A percentile compares a stretch with the other conserved stretches of the same genome.
Evolutionary conservation across 2,888 invertebrate genomes (phyloP).

Genomic region (Formica aserva): DNA sequence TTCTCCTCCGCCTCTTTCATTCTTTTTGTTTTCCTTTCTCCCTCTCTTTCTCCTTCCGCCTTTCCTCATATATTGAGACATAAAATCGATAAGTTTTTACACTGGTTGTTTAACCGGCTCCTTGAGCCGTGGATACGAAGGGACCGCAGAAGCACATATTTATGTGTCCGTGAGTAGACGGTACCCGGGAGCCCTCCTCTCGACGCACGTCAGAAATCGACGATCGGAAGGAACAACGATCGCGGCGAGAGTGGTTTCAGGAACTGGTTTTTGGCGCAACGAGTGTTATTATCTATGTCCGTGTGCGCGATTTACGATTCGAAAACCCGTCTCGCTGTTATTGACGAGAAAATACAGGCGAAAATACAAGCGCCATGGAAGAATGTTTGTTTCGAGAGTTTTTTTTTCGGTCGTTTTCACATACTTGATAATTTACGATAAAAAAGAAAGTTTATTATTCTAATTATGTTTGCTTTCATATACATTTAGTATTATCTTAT

Average conservation of each 20-base stretch:
- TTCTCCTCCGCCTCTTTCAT: background rate
- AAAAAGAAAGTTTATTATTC: background rate
- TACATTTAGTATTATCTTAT: background rate
- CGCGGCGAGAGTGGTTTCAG: constrained; percentile 49
- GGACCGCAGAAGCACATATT: constrained; percentile 67
- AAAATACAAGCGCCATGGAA: constrained; percentile 8
- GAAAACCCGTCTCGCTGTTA: constrained; percentile 46
- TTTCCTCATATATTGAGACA: constrained; percentile 75
- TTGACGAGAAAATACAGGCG: constrained; percentile 61
- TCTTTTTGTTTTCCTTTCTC: background rate
- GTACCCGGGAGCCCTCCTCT: constrained; percentile 59
- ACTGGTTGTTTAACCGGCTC: constrained; percentile 67
- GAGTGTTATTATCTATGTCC: constrained; percentile 69
- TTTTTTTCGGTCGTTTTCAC: background rate
- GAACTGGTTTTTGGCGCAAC: constrained; percentile 68
- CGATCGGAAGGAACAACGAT: constrained; percentile 58
- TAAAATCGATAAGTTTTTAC: constrained; percentile 78
- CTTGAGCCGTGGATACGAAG: constrained; percentile 14
- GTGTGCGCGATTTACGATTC: constrained; percentile 65
- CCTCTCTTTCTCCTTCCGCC: constrained; percentile 28
- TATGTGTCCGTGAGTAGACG: constrained; percentile 62
- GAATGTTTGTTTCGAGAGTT: background rate
- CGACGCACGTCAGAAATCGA: constrained; percentile 61
- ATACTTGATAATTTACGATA: background rate
- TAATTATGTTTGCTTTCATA: background rate